These are phyloP conservation scores for Crypturellus tataupa DNA, from an alignment of 2,797 vertebrate genomes.

Conservation along the genomic window DNA sequence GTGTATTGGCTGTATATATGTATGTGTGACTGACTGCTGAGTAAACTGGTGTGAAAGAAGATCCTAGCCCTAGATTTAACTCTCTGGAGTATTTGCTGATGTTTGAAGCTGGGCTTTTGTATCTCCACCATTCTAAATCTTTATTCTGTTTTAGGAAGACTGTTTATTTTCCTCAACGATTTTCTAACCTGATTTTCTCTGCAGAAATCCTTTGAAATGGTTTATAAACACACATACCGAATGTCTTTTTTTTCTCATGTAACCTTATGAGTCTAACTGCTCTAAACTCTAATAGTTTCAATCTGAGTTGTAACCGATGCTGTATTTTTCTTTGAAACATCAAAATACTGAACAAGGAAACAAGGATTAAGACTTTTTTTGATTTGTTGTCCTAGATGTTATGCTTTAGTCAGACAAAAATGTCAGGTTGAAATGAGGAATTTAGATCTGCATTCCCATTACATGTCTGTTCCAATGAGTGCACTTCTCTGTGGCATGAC, in stretches of 20 bases:
- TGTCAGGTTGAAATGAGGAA: slow-evolving; percentile 17
- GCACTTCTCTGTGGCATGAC: slow-evolving; percentile 9
- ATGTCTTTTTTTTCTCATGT: not conserved
- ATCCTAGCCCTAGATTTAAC: not conserved
- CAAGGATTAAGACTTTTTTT: not conserved
- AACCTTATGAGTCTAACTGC: not conserved
- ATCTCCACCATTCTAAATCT: not conserved
- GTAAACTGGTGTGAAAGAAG: slow-evolving; percentile 2
- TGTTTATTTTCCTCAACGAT: slow-evolving; percentile 8
- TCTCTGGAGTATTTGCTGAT: slow-evolving; percentile 18
- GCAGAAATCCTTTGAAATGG: not conserved
- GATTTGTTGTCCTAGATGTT: not conserved
- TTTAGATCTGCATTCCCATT: not conserved
- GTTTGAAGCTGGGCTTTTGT: slow-evolving; percentile 42
- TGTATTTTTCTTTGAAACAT: not conserved
- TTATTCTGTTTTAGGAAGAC: slow-evolving; percentile 24
- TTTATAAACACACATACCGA: not conserved
- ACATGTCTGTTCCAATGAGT: not conserved
- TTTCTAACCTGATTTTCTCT: slow-evolving; percentile 2
- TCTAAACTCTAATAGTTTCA: not conserved
- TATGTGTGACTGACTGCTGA: not conserved
- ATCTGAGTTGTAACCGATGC: not conserved
- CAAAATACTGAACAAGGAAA: not conserved
- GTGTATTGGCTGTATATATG: not conserved
- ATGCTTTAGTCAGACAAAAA: not conserved